Evolutionary conservation across 53 echinoderm and acorn worm species (phyloP).

Genomic region (Paracentrotus lividus): DNA sequence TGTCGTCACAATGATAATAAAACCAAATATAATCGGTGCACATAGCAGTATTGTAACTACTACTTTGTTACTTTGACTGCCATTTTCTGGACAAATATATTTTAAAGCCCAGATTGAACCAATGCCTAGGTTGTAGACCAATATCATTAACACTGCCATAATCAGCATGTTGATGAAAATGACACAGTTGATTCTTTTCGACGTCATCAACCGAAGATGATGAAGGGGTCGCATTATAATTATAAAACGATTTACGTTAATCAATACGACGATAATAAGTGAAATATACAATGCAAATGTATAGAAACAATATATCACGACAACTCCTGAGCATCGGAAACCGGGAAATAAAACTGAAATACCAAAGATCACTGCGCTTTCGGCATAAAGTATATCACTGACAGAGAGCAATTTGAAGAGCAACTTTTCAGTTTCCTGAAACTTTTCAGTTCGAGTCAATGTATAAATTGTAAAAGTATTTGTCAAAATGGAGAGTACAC

Average conservation of each 20-base stretch:
- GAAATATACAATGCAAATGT: neutral
- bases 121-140: neutral
- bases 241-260: constrained; percentile 33
- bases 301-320: neutral
- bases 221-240: neutral
- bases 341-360: neutral
- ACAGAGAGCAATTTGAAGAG: neutral
- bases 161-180: neutral
- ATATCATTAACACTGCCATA: neutral
- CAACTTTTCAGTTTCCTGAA: neutral
- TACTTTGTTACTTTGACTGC: no score
- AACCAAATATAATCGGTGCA: neutral
- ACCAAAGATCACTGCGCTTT: neutral
- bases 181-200: neutral
- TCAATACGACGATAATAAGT: neutral
- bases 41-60: neutral
- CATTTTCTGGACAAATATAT: no score
- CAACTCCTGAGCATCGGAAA: neutral
- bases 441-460: neutral
- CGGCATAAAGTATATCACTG: neutral
- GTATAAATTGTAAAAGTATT: constrained; percentile 5
- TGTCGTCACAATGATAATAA: neutral
- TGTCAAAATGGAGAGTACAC: neutral
- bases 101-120: neutral
- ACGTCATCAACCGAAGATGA: neutral